Conservation (phyloP, 2,888 invertebrate genomes). For the Dusona sp. region DNA sequence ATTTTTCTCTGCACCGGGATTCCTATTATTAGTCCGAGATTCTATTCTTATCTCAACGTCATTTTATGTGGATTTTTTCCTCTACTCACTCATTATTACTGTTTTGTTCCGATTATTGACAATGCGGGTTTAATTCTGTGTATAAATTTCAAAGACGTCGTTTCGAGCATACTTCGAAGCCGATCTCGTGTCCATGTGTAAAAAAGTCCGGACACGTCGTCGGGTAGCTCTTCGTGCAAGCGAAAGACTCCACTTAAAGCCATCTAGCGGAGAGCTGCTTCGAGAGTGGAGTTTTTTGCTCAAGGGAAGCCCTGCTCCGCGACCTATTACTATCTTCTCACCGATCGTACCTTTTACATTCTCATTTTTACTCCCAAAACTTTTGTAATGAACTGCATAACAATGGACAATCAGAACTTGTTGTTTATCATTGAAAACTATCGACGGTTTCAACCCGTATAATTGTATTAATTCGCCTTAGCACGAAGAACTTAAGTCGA, state of each 20-base stretch:
- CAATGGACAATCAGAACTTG: neutral
- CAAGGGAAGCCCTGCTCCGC: neutral
- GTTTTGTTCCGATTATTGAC: neutral
- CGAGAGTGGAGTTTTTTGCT: neutral
- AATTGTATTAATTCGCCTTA: neutral
- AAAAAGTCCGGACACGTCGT: too few relatives aligned
- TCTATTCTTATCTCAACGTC: neutral
- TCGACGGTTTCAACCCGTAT: neutral
- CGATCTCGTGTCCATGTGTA: neutral
- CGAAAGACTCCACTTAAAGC: too few relatives aligned
- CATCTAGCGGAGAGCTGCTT: too few relatives aligned
- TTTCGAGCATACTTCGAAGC: neutral
- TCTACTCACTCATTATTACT: neutral
- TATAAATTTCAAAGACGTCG: neutral
- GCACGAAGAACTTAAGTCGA: conserved; percentile 22
- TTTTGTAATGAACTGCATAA: neutral
- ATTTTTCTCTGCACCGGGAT: neutral
- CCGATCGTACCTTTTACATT: neutral
- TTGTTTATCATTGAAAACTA: neutral
- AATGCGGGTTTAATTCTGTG: neutral
- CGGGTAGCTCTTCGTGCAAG: too few relatives aligned
- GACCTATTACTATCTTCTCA: neutral
- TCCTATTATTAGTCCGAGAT: neutral
- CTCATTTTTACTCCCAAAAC: neutral
- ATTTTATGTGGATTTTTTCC: neutral